Percentiles rank a stretch among this genome's conserved stretches.
These are phyloP conservation scores for Odontamblyopus lacepedii DNA, from an alignment of 2,797 vertebrate species.

Conservation along the genomic window DNA sequence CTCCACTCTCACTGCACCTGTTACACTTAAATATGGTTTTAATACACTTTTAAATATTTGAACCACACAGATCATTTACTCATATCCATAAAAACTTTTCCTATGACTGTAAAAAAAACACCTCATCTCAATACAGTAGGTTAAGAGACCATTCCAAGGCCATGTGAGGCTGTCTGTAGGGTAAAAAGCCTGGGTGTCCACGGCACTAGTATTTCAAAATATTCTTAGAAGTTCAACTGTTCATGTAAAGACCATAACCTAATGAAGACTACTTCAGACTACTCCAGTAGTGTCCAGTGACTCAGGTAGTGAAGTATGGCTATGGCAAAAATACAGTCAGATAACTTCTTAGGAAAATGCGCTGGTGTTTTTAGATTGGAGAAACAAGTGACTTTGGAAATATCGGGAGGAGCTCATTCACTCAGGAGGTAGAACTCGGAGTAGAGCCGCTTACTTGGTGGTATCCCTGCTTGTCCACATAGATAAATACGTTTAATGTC, in stretches of 20 bases:
- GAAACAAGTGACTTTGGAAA: no score
- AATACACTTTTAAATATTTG: neutral
- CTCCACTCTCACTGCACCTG: neutral
- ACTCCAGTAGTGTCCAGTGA: no score
- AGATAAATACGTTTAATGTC: neutral
- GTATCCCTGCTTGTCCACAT: neutral
- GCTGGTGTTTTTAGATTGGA: no score
- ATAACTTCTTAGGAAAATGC: no score
- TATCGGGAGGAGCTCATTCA: no score
- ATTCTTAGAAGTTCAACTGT: neutral
- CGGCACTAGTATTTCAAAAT: neutral
- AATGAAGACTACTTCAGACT: no score
- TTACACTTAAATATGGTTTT: conserved; percentile 3
- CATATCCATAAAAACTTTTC: neutral
- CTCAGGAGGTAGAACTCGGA: no score
- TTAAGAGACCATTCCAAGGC: neutral
- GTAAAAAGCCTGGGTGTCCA: neutral
- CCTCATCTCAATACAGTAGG: neutral
- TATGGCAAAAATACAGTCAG: no score
- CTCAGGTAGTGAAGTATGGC: no score
- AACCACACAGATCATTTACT: neutral
- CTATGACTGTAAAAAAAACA: neutral
- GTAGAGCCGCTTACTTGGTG: neutral
- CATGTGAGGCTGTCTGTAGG: neutral
- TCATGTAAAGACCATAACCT: no score